phyloP scores from a whole-genome alignment of 1,140 invertebrate species.

The Drosophila santomea region DNA sequence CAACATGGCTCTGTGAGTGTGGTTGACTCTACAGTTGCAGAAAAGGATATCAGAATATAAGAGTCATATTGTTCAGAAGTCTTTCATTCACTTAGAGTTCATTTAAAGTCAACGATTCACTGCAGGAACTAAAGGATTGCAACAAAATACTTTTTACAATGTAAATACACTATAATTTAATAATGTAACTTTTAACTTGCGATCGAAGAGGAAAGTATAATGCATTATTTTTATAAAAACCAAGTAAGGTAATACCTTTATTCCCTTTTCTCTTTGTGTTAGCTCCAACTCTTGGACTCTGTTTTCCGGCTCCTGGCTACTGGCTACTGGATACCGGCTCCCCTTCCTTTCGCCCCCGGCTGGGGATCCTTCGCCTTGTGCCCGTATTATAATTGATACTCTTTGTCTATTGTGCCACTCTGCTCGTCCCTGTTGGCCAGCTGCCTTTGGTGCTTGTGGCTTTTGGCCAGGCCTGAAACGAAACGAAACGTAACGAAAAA shows the following conservation, averaged over 20 bases:
- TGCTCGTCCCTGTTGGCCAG: conserved; percentile 1
- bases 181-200: too few relatives aligned
- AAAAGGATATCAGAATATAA: neutral
- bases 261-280: neutral
- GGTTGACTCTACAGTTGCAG: conserved; percentile 5
- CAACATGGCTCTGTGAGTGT: conserved; percentile 35
- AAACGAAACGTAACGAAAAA: conserved; percentile 56
- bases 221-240: too few relatives aligned
- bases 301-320: conserved; percentile 5
- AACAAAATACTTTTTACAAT: too few relatives aligned
- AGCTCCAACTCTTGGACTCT: conserved; percentile 7
- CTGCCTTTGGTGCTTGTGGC: conserved; percentile 11
- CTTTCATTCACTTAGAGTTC: too few relatives aligned
- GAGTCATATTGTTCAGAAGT: neutral
- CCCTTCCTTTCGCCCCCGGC: neutral
- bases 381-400: conserved; percentile 82
- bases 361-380: conserved; percentile 31
- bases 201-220: too few relatives aligned
- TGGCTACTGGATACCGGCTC: neutral
- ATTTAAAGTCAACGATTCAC: too few relatives aligned
- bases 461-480: conserved; percentile 50
- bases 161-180: too few relatives aligned
- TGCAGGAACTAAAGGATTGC: too few relatives aligned
- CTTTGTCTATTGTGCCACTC: conserved; percentile 57
- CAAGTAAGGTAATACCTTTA: neutral